A percentile compares a stretch with the other conserved stretches of the same genome.
These are phyloP conservation scores for Glyptemys insculpta DNA, from an alignment of 2,797 vertebrate genomes.

Conservation along the genomic window DNA sequence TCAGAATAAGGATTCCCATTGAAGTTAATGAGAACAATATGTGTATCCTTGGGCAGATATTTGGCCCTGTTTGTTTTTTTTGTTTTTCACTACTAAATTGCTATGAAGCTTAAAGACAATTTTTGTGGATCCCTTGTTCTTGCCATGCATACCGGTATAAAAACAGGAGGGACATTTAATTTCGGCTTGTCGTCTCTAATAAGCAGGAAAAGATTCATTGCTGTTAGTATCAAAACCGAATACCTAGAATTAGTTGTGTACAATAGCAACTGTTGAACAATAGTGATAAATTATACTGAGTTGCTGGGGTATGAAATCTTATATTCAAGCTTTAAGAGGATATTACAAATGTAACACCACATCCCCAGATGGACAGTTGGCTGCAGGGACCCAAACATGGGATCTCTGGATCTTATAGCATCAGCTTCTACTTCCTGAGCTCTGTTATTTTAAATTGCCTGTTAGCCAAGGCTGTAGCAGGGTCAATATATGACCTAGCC, in stretches of 20 bases:
- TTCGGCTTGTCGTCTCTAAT: background rate
- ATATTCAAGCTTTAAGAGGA: background rate
- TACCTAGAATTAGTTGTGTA: background rate
- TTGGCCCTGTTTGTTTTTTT: background rate
- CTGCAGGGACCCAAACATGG: background rate
- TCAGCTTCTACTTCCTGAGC: background rate
- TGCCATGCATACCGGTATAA: background rate
- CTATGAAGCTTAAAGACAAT: background rate
- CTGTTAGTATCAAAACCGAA: background rate
- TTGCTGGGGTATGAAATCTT: background rate
- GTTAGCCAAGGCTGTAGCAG: background rate
- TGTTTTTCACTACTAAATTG: background rate
- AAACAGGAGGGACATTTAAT: background rate
- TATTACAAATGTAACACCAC: background rate
- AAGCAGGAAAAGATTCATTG: background rate
- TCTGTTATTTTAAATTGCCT: background rate
- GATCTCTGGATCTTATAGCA: background rate
- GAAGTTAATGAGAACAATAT: background rate
- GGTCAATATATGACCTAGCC: constrained; percentile 36
- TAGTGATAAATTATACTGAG: background rate
- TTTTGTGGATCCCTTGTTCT: background rate
- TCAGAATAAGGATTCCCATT: background rate
- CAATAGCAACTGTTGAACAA: fast-evolving
- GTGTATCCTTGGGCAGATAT: background rate
- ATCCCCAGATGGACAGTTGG: background rate